Evolutionary conservation across 2,113 vertebrate genomes (phyloP), one percentile per base, ranked within the genome.

Genomic region (Corydoras maculifer): DNA sequence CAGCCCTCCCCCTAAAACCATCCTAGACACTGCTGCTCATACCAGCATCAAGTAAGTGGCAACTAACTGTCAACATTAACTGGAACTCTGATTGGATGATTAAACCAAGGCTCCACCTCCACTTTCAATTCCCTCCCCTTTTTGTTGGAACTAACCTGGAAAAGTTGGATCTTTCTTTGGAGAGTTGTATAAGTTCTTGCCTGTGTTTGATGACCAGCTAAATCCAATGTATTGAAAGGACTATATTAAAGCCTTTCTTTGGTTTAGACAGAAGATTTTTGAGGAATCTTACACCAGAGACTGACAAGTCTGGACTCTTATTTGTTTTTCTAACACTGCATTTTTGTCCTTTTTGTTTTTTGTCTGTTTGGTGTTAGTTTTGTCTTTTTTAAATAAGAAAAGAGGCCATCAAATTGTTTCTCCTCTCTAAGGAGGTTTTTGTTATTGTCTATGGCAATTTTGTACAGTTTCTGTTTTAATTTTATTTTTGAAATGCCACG

Each of bases 41-140:
- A 90, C 91, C 85, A 91, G 91, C 91, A 94, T 99, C 94, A 99
- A 99, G 97, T 99, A 99, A 98, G 96, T 97, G 91, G 86, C 85
- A 79, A 81, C 35, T 43, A 43, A 43, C 35, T 43, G 35, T 83
- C 87, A 85, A 84, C 88, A 86, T 84, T 87, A 63, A 86, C 62
- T 86, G 88, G 88, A 91, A 82, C 83, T 86, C 81, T 88, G 5
- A 87, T 81, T 91, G 92, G 90, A 91, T 87, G 86, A 83, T 84
- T 85, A 77, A 85, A 76, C 64, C 70, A 88, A 86, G 75, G 9
- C 77, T 75, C 18, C 50, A 53, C 68, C 32, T 18, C 74, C 70
- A 82, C 81, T 86, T 84, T 84, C 53, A 64, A 70, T 66, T 50
- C 69, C 73, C 78, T 76, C n/a, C 72, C 74, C 65, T 62, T 75